A percentile compares a stretch with the other conserved stretches of the same genome.
Conservation (phyloP, 2,797 vertebrate species). For the Capromys pilorides region DNA sequence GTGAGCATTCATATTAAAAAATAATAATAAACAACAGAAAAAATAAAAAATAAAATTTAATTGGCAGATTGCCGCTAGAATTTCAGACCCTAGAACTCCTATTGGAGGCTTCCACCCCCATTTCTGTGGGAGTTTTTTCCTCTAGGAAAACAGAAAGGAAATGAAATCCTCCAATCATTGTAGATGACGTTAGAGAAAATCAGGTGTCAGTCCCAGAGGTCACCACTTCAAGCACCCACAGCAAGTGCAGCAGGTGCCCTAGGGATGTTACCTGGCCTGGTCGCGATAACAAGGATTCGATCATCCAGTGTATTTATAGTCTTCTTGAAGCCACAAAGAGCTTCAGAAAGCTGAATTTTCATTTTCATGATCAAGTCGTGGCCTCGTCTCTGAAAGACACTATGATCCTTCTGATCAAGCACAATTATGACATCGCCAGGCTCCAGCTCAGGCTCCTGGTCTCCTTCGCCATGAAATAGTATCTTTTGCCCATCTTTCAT, state of each 20-base stretch:
- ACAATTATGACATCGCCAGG: conserved; percentile 96
- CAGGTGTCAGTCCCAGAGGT: background rate
- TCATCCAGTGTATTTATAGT: conserved; percentile 92
- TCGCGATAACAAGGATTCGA: conserved; percentile 90
- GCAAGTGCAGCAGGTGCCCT: fast-evolving
- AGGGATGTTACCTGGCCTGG: conserved; percentile 88
- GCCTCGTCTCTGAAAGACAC: conserved; percentile 90
- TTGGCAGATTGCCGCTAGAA: background rate
- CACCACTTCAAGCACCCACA: background rate
- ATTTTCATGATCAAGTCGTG: conserved; percentile 93
- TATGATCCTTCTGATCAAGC: conserved; percentile 95
- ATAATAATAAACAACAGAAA: background rate
- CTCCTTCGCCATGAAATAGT: conserved; percentile 95
- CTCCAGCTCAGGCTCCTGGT: conserved; percentile 97
- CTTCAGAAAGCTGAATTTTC: conserved; percentile 93
- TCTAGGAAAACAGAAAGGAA: background rate
- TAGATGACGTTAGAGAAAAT: background rate
- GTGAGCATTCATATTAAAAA: background rate
- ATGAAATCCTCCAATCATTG: background rate
- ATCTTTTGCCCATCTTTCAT: conserved; percentile 98
- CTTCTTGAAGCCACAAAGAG: conserved; percentile 95
- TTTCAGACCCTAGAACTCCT: background rate
- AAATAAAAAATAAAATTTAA: background rate
- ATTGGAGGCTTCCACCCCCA: background rate
- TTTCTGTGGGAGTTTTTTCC: background rate